Conservation (phyloP, 1,140 invertebrate genomes). For the Ceratosolen solmsi region DNA sequence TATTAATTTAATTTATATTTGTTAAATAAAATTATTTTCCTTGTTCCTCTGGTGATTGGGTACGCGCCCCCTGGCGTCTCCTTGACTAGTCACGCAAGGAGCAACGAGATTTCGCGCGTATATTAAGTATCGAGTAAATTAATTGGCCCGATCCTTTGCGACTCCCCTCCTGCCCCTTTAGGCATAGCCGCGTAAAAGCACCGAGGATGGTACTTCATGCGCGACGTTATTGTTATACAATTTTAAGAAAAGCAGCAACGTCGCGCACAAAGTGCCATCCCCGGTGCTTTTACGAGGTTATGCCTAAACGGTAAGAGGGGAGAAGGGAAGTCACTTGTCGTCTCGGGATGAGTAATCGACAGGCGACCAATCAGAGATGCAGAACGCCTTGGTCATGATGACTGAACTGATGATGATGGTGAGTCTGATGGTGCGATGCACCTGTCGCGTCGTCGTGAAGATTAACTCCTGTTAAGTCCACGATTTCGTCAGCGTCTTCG, state of each 20-base stretch:
- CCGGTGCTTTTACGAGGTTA: slow-evolving; percentile 9
- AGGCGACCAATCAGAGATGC: slow-evolving; percentile 66
- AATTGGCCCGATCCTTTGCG: too few species aligned
- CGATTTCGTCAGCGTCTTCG: slow-evolving; percentile 80
- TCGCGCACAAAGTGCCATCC: slow-evolving; percentile 8
- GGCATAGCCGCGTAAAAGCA: too few species aligned
- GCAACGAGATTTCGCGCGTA: background rate
- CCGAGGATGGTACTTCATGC: too few species aligned
- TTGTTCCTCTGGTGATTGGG: background rate
- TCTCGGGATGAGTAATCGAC: background rate
- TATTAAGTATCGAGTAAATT: slow-evolving; percentile 6
- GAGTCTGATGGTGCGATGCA: slow-evolving; percentile 59
- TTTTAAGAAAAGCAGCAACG: slow-evolving; percentile 42
- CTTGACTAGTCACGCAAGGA: background rate
- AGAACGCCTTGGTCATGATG: slow-evolving; percentile 73
- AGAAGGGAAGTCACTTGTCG: background rate
- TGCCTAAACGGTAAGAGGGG: too few species aligned
- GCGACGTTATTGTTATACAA: too few species aligned
- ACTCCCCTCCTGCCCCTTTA: too few species aligned
- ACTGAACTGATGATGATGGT: slow-evolving; percentile 66
- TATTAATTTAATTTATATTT: too few species aligned
- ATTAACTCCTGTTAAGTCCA: slow-evolving; percentile 80
- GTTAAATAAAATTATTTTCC: too few species aligned
- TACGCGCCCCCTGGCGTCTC: background rate
- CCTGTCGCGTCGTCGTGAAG: slow-evolving; percentile 70